Conservation (phyloP, 2,888 invertebrate species). For the Diplazon laetatorius region DNA sequence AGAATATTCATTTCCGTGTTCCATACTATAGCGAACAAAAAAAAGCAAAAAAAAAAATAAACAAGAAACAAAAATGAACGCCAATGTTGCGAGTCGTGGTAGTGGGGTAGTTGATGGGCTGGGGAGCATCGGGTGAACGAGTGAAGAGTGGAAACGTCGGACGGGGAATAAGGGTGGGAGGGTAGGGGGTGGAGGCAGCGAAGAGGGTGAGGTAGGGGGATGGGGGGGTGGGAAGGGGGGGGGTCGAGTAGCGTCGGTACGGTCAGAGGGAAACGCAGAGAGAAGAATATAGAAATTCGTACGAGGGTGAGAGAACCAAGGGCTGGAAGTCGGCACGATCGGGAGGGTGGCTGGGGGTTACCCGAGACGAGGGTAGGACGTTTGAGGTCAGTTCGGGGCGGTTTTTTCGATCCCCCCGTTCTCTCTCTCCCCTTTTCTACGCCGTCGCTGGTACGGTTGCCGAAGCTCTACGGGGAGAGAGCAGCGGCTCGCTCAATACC, state of each 20-base stretch:
- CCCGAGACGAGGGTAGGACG: conserved; percentile 81
- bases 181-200: conserved; percentile 23
- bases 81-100: no score
- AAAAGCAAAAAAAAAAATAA: no score
- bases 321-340: conserved; percentile 65
- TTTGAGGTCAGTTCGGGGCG: conserved; percentile 82
- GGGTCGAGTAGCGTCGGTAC: conserved; percentile 57
- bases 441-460: conserved; percentile 50
- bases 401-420: conserved; percentile 82
- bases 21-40: conserved; percentile 2
- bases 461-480: not conserved
- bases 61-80: conserved; percentile 60
- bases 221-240: conserved; percentile 37
- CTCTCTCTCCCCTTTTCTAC: no score
- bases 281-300: no score
- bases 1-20: not conserved
- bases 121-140: conserved; percentile 65
- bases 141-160: conserved; percentile 65
- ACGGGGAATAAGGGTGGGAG: conserved; percentile 20
- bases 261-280: conserved; percentile 59
- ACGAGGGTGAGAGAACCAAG: conserved; percentile 55
- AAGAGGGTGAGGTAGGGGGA: conserved; percentile 21
- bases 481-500: conserved; percentile 80
- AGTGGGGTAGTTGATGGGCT: no score
- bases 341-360: conserved; percentile 73